Evolutionary conservation across 2,888 invertebrate genomes (phyloP).

Genomic region (Lacanobia wlatinum): DNA sequence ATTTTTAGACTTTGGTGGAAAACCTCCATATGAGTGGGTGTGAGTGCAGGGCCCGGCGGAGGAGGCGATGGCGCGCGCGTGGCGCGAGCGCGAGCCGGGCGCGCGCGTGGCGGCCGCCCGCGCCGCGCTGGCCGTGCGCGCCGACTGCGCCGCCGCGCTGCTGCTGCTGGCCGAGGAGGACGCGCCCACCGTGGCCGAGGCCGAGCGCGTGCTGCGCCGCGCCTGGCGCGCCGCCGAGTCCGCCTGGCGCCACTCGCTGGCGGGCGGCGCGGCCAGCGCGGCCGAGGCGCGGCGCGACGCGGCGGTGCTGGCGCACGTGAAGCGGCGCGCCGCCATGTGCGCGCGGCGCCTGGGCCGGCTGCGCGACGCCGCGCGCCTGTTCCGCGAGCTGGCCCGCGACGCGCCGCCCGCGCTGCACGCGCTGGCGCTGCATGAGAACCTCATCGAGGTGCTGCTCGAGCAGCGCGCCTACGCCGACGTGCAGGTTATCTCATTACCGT

Average conservation of each 20-base stretch:
- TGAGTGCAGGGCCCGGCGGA: conserved; percentile 70
- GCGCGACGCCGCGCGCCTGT: conserved; percentile 98
- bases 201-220: conserved; percentile 88
- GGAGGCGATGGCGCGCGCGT: conserved; percentile 96
- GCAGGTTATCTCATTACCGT: neutral
- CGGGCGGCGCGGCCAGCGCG: conserved; percentile 95
- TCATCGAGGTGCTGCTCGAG: conserved; percentile 98
- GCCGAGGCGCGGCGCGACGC: conserved; percentile 98
- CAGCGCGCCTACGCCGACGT: conserved; percentile 99
- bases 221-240: conserved; percentile 99
- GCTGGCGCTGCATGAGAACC: conserved; percentile 97
- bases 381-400: conserved; percentile 98
- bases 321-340: conserved; percentile 99
- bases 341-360: conserved; percentile 97
- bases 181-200: conserved; percentile 96
- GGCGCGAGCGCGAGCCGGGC: conserved; percentile 98
- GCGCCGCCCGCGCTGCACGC: conserved; percentile 98
- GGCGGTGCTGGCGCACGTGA: conserved; percentile 98
- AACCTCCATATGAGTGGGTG: too few relatives aligned
- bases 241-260: conserved; percentile 95
- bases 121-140: conserved; percentile 96
- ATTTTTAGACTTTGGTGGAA: too few relatives aligned
- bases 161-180: conserved; percentile 99
- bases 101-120: conserved; percentile 95
- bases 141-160: conserved; percentile 98